These are phyloP conservation scores for Gastrophryne carolinensis DNA, from an alignment of 2,797 vertebrate genomes.

Conservation along the genomic window DNA sequence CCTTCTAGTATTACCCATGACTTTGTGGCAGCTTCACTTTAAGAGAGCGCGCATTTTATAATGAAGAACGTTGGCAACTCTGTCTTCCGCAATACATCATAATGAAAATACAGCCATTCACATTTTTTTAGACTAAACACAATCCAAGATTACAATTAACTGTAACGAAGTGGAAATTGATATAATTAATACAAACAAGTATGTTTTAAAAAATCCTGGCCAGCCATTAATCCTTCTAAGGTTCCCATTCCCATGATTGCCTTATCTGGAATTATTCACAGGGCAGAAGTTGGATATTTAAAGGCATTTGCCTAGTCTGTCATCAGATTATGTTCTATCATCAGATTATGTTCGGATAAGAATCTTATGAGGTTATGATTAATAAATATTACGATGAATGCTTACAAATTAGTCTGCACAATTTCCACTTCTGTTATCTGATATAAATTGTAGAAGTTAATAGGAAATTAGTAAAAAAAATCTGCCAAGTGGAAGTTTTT, in stretches of 20 bases:
- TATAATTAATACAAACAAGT: background rate
- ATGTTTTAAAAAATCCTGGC: background rate
- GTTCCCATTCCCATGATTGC: background rate
- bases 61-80: background rate
- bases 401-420: slow-evolving; percentile 12
- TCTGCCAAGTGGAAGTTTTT: slow-evolving; percentile 5
- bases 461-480: slow-evolving; percentile 20
- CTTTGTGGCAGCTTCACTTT: background rate
- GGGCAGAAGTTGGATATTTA: background rate
- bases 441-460: background rate
- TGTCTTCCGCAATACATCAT: background rate
- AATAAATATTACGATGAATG: slow-evolving; percentile 19
- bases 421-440: slow-evolving; percentile 13
- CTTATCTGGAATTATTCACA: background rate
- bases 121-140: background rate
- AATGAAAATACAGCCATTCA: background rate
- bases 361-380: background rate
- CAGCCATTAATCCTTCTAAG: background rate
- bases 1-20: too few relatives aligned
- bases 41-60: too few relatives aligned
- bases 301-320: background rate
- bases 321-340: slow-evolving; percentile 28
- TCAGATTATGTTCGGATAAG: background rate
- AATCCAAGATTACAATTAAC: background rate
- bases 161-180: background rate